Percentiles rank a stretch among this genome's conserved stretches.
Conservation (phyloP, 2,113 vertebrate genomes). For the Rhinopomastus cyanomelas region DNA sequence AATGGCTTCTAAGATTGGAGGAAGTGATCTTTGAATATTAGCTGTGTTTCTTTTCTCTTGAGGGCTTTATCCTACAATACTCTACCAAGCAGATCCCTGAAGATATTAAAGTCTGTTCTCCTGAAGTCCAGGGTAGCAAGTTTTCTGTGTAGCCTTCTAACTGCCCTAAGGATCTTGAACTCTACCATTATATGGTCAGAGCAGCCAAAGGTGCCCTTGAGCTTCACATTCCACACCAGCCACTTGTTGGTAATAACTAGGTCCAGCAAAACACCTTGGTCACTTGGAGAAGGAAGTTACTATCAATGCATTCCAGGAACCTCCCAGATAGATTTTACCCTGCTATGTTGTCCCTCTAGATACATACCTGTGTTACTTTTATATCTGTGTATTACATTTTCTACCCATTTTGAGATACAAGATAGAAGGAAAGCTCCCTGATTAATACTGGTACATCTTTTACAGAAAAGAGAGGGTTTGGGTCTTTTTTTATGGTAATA, state of each 20-base stretch:
- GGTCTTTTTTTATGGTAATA: conserved; percentile 3
- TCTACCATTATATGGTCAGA: background rate
- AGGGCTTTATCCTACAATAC: background rate
- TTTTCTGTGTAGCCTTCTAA: background rate
- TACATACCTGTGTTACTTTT: background rate
- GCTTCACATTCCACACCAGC: background rate
- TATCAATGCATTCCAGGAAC: background rate
- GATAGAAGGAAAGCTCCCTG: background rate
- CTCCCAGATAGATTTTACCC: background rate
- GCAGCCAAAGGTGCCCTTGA: background rate
- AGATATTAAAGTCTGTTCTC: background rate
- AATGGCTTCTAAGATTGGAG: background rate
- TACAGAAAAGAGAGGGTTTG: background rate
- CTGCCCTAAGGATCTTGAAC: background rate
- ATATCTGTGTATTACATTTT: background rate
- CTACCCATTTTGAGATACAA: background rate
- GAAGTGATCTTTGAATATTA: background rate
- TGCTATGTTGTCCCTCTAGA: background rate
- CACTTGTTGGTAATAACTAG: background rate
- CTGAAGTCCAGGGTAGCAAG: background rate
- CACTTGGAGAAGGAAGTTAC: background rate
- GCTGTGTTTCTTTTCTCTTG: background rate
- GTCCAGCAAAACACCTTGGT: background rate
- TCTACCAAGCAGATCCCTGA: background rate
- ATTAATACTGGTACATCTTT: background rate